phyloP scores from a whole-genome alignment of 2,888 invertebrate genomes.

The Himalopsyche japonica region DNA sequence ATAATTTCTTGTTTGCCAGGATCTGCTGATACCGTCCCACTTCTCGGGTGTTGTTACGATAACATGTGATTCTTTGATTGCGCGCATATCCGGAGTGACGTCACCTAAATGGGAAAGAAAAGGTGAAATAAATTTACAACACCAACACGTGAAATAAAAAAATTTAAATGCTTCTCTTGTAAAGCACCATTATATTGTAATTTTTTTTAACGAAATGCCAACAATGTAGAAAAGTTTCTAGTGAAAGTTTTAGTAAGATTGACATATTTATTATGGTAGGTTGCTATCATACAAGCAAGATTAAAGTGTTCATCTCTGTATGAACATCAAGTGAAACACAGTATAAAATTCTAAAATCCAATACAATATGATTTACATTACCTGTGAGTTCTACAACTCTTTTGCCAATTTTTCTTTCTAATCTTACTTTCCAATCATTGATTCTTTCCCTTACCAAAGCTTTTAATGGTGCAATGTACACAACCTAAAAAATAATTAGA shows the following conservation, averaged over 20 bases:
- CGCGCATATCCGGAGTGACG: slow-evolving; percentile 82
- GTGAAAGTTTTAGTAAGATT: neutral
- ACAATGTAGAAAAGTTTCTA: neutral
- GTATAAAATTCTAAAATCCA: no score
- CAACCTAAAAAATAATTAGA: slow-evolving; percentile 64
- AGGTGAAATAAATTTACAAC: no score
- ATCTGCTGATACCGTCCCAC: slow-evolving; percentile 98
- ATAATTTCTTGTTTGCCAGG: slow-evolving; percentile 96
- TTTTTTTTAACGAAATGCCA: no score
- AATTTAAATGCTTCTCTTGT: no score
- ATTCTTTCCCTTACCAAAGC: slow-evolving; percentile 96
- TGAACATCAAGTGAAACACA: no score
- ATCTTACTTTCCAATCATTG: slow-evolving; percentile 87
- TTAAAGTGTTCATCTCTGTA: neutral
- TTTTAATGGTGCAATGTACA: slow-evolving; percentile 98
- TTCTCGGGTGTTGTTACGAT: slow-evolving; percentile 99
- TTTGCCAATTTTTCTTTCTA: slow-evolving; percentile 73
- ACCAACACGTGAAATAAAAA: no score
- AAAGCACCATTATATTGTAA: no score
- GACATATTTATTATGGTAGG: neutral
- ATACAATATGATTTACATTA: slow-evolving; percentile 53
- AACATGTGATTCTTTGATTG: slow-evolving; percentile 83
- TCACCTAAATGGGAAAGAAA: slow-evolving; percentile 48
- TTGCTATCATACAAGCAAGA: neutral
- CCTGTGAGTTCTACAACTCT: slow-evolving; percentile 96